Evolutionary conservation across 2,113 vertebrate genomes (phyloP).

Genomic region (Vulpes lagopus): DNA sequence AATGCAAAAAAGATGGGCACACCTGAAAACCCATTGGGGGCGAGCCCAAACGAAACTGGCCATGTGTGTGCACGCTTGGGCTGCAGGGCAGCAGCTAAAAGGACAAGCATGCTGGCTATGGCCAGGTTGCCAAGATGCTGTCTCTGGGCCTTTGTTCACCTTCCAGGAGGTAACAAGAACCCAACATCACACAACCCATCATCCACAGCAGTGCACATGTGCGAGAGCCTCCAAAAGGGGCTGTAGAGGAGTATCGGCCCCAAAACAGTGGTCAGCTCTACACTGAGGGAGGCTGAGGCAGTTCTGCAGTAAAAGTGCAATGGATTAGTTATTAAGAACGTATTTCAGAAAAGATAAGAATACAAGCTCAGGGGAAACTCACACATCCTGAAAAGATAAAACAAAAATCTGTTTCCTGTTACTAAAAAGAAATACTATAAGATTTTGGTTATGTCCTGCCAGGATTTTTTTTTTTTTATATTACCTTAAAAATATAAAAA

Average conservation of each 20-base stretch:
- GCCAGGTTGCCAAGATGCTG: fast-evolving
- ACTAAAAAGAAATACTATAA: not conserved
- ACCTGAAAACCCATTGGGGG: fast-evolving
- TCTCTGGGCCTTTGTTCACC: no score
- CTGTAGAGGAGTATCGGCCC: not conserved
- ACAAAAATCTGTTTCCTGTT: not conserved
- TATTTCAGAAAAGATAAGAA: not conserved
- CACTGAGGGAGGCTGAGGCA: fast-evolving
- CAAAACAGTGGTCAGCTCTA: no score
- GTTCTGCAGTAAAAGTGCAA: not conserved
- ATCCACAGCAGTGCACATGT: fast-evolving
- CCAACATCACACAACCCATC: no score
- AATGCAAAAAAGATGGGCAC: fast-evolving
- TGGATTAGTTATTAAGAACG: not conserved
- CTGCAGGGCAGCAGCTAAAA: fast-evolving
- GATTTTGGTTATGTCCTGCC: not conserved
- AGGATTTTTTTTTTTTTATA: not conserved
- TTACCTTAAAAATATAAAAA: not conserved
- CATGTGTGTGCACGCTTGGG: fast-evolving
- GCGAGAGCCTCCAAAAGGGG: not conserved
- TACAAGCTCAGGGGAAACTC: not conserved
- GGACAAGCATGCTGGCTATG: not conserved
- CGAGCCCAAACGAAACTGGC: fast-evolving
- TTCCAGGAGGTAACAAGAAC: not conserved
- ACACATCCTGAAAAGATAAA: not conserved